Percentiles rank a stretch among this genome's conserved stretches.
These are phyloP conservation scores for Aporrectodea caliginosa DNA, from an alignment of 1,140 invertebrate species.

Conservation along the genomic window DNA sequence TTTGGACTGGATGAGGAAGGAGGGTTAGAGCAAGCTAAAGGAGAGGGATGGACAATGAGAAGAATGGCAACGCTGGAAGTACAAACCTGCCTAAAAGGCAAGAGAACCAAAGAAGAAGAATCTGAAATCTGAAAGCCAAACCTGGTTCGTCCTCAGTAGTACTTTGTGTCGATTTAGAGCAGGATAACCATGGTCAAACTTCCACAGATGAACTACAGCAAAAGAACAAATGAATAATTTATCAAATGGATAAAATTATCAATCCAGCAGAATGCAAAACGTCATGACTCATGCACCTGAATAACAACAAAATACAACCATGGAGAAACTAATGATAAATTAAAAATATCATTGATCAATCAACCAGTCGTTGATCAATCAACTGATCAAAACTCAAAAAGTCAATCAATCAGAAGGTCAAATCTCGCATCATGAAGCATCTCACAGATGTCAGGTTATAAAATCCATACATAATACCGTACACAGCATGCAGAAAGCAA, in stretches of 20 bases:
- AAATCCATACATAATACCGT: too few relatives aligned
- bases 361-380: background rate
- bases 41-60: too few relatives aligned
- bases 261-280: background rate
- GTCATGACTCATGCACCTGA: too few relatives aligned
- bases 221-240: background rate
- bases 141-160: conserved; percentile 68
- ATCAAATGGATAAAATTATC: background rate
- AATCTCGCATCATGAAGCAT: background rate
- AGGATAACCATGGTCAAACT: conserved; percentile 85
- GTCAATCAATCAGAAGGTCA: background rate
- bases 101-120: too few relatives aligned
- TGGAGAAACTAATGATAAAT: too few relatives aligned
- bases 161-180: conserved; percentile 75
- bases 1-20: too few relatives aligned
- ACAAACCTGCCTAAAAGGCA: too few relatives aligned
- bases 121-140: too few relatives aligned
- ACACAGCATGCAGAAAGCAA: too few relatives aligned
- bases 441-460: background rate
- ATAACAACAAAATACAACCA: background rate
- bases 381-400: background rate
- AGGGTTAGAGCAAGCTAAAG: too few relatives aligned
- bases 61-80: too few relatives aligned
- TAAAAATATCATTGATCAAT: background rate
- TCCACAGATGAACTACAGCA: conserved; percentile 80